phyloP scores from a whole-genome alignment of 2,113 vertebrate genomes.

The Sisor rabdophorus region DNA sequence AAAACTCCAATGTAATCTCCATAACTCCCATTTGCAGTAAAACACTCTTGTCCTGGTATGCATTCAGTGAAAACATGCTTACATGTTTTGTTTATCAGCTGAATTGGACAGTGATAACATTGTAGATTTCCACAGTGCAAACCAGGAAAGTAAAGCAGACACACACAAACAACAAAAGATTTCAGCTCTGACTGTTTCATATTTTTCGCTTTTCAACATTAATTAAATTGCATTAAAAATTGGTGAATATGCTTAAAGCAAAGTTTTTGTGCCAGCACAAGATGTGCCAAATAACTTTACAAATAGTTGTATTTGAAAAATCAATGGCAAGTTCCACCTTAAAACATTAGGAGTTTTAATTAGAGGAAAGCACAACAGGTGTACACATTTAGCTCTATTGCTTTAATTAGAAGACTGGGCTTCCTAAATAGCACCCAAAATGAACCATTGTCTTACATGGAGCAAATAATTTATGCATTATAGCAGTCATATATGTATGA shows the following conservation, averaged over 20 bases:
- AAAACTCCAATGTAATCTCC: conserved; percentile 55
- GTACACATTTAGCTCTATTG: not conserved
- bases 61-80: conserved; percentile 58
- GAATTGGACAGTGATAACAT: conserved; percentile 65
- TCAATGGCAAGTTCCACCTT: not conserved
- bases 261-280: not conserved
- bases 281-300: not conserved
- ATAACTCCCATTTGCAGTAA: conserved; percentile 53
- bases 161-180: conserved; percentile 39
- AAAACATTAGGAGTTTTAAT: not conserved
- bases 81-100: conserved; percentile 22
- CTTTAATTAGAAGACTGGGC: not conserved
- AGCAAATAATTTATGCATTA: too few species aligned
- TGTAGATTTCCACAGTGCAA: conserved; percentile 54
- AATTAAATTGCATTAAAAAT: not conserved
- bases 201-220: not conserved
- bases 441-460: too few species aligned
- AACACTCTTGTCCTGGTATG: conserved; percentile 58
- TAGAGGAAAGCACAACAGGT: conserved; percentile 4
- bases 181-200: not conserved
- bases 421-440: not conserved
- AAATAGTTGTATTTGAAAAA: not conserved
- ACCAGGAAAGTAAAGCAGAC: conserved; percentile 48
- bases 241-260: not conserved
- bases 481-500: too few species aligned